Percentiles rank a stretch among this genome's conserved stretches.
Evolutionary conservation across 2,888 invertebrate species (phyloP).

Genomic region (Sepiola atlantica): DNA sequence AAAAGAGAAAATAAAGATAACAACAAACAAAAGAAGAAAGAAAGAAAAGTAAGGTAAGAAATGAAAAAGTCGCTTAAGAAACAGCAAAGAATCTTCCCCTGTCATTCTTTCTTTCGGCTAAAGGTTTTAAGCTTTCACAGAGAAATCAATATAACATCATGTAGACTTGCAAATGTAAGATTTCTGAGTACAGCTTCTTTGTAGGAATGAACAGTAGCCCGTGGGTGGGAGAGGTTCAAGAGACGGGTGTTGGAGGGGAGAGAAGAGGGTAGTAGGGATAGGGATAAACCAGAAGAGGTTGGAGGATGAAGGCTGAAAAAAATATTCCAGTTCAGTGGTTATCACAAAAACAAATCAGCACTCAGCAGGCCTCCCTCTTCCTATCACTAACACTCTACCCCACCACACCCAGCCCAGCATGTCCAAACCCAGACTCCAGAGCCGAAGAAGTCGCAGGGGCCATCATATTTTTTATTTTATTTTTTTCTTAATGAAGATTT

Average conservation of each 20-base stretch:
- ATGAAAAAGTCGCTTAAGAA: too few species aligned
- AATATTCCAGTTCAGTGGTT: slow-evolving; percentile 32
- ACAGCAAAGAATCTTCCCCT: too few species aligned
- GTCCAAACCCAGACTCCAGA: background rate
- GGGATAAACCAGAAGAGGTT: background rate
- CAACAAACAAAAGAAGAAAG: background rate
- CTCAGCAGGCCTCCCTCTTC: background rate
- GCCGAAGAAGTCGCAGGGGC: background rate
- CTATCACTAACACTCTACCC: background rate
- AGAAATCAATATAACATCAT: background rate
- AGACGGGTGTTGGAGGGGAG: background rate
- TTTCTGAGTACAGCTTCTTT: slow-evolving; percentile 8
- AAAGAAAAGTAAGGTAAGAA: background rate
- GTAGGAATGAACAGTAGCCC: background rate
- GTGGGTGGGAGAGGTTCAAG: background rate
- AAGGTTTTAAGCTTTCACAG: background rate
- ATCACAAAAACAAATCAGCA: slow-evolving; percentile 32
- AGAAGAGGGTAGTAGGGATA: background rate
- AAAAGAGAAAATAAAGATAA: too few species aligned
- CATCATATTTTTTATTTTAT: background rate
- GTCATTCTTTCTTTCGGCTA: background rate
- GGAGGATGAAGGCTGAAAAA: background rate
- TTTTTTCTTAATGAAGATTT: background rate
- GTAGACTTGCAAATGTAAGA: slow-evolving; percentile 13
- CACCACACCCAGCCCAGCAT: background rate